Conservation (phyloP, 1,140 invertebrate species). For the Holotrichia oblita region DNA sequence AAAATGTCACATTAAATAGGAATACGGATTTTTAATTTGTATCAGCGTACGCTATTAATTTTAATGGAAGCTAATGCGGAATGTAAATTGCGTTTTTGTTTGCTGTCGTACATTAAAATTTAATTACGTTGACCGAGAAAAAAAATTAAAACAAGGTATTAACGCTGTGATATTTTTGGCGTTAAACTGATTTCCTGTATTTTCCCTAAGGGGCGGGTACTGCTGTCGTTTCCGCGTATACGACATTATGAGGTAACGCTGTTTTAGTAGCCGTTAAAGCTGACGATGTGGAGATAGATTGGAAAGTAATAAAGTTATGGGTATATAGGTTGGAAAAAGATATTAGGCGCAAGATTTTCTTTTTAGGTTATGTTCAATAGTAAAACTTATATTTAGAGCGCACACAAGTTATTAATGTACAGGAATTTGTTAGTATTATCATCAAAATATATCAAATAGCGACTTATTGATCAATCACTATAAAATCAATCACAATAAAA, state of each 20-base stretch:
- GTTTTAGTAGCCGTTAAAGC: constrained; percentile 3
- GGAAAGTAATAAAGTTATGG: constrained; percentile 1
- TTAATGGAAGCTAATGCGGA: constrained; percentile 4
- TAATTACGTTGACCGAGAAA: background rate
- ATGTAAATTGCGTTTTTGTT: constrained; percentile 13
- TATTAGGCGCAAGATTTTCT: background rate
- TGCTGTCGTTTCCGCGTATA: background rate
- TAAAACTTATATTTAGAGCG: no score
- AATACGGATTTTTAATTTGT: background rate
- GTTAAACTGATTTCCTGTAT: background rate
- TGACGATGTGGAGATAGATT: background rate
- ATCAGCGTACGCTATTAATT: constrained; percentile 12
- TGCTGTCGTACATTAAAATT: background rate
- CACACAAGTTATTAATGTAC: no score
- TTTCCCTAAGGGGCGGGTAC: background rate
- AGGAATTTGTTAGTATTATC: no score
- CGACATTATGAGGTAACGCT: constrained; percentile 9
- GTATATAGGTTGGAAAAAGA: background rate
- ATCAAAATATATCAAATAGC: no score
- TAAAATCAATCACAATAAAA: no score
- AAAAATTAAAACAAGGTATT: background rate
- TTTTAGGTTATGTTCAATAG: no score
- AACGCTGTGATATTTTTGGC: background rate
- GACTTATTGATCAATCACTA: no score
- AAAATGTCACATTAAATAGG: constrained; percentile 1